These are phyloP conservation scores for Myrmophylax atrothorax DNA, from an alignment of 2,113 vertebrate genomes.

Conservation along the genomic window DNA sequence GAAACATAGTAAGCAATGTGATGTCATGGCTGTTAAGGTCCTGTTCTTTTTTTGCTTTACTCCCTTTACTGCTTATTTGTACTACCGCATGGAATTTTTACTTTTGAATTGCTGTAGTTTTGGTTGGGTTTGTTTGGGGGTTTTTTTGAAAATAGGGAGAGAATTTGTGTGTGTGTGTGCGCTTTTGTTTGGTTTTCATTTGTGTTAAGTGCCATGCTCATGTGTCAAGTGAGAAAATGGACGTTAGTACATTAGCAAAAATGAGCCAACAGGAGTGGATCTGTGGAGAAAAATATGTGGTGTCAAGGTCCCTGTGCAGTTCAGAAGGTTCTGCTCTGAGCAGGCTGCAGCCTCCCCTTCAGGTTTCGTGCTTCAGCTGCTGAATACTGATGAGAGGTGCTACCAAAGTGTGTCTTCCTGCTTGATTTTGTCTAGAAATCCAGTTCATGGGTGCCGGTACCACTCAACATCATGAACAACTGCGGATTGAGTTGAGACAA, in stretches of 20 bases:
- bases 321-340: neutral
- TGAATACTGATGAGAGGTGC: neutral
- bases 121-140: neutral
- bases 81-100: neutral
- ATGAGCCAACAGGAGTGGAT: neutral
- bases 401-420: neutral
- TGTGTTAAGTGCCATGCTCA: neutral
- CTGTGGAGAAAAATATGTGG: fast-evolving
- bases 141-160: neutral
- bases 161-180: neutral
- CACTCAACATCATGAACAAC: neutral
- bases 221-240: neutral
- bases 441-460: fast-evolving
- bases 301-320: fast-evolving
- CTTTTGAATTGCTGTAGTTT: neutral
- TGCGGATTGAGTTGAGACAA: neutral
- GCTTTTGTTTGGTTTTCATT: neutral
- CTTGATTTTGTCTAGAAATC: neutral
- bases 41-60: neutral
- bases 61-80: neutral
- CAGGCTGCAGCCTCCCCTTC: neutral
- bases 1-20: neutral
- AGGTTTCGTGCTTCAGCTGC: fast-evolving
- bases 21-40: neutral
- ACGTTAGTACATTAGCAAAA: neutral